A percentile compares a stretch with the other conserved stretches of the same genome.
These are phyloP conservation scores for Oncorhynchus mykiss DNA, from an alignment of 2,113 vertebrate genomes.

Conservation along the genomic window DNA sequence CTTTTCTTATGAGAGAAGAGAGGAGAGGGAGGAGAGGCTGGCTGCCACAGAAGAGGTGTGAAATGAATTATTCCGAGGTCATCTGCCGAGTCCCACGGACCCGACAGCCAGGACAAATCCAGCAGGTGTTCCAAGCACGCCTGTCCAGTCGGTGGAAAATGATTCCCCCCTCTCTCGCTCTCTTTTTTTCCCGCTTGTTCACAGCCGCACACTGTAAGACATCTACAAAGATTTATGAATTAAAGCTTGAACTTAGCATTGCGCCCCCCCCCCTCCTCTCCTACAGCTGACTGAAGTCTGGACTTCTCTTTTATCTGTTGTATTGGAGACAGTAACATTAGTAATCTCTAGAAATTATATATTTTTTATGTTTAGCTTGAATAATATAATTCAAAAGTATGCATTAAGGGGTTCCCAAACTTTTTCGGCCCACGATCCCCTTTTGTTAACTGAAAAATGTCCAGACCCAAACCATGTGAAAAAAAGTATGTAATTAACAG, in stretches of 20 bases:
- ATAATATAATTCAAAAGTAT: no score
- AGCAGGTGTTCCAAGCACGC: conserved; percentile 41
- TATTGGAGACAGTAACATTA: no score
- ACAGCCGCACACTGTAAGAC: conserved; percentile 37
- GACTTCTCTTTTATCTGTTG: no score
- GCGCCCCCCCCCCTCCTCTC: conserved; percentile 23
- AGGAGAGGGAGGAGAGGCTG: conserved; percentile 21
- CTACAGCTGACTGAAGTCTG: conserved; percentile 23
- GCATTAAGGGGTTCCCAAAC: no score
- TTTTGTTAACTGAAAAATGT: no score
- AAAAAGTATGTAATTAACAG: no score
- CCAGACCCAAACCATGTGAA: no score
- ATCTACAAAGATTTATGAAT: conserved; percentile 59
- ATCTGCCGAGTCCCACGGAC: conserved; percentile 36
- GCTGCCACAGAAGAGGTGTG: conserved; percentile 28
- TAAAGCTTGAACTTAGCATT: conserved; percentile 56
- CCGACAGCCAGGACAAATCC: conserved; percentile 43
- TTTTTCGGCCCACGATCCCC: no score
- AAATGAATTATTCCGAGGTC: conserved; percentile 57
- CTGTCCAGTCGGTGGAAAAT: conserved; percentile 42
- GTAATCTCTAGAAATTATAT: no score
- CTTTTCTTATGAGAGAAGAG: conserved; percentile 16
- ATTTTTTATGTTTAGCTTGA: no score
- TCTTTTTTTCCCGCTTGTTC: conserved; percentile 19
- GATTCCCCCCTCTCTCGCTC: conserved; percentile 35